Evolutionary conservation across 2,888 invertebrate genomes (phyloP).

Genomic region (Lymantria dispar): DNA sequence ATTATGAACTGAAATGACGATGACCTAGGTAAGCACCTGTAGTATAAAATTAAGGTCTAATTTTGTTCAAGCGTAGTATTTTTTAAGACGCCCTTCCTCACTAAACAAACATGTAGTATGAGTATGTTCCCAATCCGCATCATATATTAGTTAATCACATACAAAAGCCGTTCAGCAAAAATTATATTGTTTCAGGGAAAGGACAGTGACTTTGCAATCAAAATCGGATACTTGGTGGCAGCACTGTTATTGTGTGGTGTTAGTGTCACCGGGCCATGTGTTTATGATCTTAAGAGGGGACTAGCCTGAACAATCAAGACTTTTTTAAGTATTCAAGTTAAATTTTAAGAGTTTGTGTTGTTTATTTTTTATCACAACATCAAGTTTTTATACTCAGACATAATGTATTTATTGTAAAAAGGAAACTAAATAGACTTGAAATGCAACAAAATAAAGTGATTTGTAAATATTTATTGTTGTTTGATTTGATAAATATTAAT

Average conservation of each 20-base stretch:
- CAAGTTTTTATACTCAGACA: conserved; percentile 75
- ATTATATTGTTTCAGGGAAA: conserved; percentile 48
- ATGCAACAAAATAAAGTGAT: conserved; percentile 78
- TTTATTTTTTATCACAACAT: conserved; percentile 65
- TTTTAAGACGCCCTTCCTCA: too few species aligned
- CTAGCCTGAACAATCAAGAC: conserved; percentile 65
- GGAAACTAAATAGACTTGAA: conserved; percentile 73
- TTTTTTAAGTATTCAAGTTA: conserved; percentile 52
- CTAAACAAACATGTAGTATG: too few species aligned
- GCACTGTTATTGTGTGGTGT: conserved; percentile 44
- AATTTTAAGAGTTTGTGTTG: conserved; percentile 69
- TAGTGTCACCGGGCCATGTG: conserved; percentile 58
- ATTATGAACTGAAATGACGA: too few species aligned
- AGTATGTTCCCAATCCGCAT: too few species aligned
- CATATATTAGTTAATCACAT: too few species aligned
- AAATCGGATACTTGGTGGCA: conserved; percentile 61
- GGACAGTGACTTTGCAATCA: conserved; percentile 63
- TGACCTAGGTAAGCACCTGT: too few species aligned
- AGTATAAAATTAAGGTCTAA: too few species aligned
- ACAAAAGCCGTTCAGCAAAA: too few species aligned
- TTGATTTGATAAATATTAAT: conserved; percentile 1
- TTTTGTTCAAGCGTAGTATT: too few species aligned
- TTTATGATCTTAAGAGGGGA: conserved; percentile 53
- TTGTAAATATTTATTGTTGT: conserved; percentile 63
- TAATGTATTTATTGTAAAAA: conserved; percentile 78